Percentiles rank a stretch among this genome's conserved stretches.
Conservation (phyloP, 2,888 invertebrate genomes). For the Lottia gigantea region DNA sequence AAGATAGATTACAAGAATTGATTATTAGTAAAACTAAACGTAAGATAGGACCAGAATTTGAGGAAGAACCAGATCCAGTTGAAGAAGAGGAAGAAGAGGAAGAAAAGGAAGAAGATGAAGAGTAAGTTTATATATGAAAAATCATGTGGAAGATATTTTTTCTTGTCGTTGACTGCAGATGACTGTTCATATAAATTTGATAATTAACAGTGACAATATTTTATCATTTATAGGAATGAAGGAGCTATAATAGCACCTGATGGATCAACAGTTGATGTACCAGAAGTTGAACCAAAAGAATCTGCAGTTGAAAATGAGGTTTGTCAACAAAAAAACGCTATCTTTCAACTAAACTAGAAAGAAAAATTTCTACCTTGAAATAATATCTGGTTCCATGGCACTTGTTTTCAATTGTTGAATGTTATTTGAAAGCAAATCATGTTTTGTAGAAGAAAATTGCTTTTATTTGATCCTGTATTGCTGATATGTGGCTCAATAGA, state of each 20-base stretch:
- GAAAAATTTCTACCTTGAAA: neutral
- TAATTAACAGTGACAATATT: no score
- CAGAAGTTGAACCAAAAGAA: slow-evolving; percentile 21
- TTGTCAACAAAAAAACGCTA: neutral
- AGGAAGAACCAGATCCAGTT: slow-evolving; percentile 57
- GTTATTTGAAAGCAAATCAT: no score
- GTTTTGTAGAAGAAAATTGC: no score
- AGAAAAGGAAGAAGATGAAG: slow-evolving; percentile 9
- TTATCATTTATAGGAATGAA: slow-evolving; percentile 30
- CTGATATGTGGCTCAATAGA: no score
- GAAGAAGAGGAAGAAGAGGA: slow-evolving; percentile 44
- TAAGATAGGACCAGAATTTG: slow-evolving; percentile 65
- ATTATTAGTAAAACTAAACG: slow-evolving; percentile 67
- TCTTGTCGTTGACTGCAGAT: no score
- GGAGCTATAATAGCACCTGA: slow-evolving; percentile 50
- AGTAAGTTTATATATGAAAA: no score
- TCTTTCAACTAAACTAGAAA: neutral
- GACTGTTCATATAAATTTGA: no score
- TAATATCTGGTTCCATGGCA: no score
- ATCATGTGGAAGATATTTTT: no score
- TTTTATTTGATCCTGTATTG: no score
- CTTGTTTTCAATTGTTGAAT: no score
- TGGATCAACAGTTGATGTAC: slow-evolving; percentile 36
- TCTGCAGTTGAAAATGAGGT: slow-evolving; percentile 30
- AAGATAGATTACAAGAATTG: slow-evolving; percentile 67